These are phyloP conservation scores for Celastrina argiolus DNA, from an alignment of 2,888 invertebrate genomes.

Conservation along the genomic window DNA sequence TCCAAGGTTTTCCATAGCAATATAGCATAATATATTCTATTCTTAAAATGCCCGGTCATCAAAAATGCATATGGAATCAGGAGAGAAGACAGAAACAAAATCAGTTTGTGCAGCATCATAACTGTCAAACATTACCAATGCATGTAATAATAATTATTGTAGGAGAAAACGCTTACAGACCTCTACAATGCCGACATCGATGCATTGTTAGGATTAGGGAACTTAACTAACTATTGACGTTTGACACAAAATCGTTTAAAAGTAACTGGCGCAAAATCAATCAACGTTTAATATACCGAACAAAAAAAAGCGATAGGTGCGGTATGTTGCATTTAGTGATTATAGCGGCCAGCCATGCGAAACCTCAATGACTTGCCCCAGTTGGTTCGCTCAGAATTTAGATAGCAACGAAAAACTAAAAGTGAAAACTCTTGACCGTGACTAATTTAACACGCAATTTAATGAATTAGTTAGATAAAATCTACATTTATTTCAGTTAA, in stretches of 20 bases:
- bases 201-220: too few species aligned
- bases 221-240: neutral
- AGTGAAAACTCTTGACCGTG: slow-evolving; percentile 18
- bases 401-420: neutral
- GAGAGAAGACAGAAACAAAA: neutral
- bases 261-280: neutral
- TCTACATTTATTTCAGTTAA: slow-evolving; percentile 1
- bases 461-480: neutral
- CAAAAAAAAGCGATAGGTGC: neutral
- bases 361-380: neutral
- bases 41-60: neutral
- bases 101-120: neutral
- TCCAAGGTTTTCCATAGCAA: too few species aligned
- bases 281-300: neutral
- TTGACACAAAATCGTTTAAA: neutral
- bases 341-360: neutral
- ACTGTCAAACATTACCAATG: neutral
- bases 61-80: neutral
- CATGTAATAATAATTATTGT: neutral
- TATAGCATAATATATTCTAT: too few species aligned
- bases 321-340: slow-evolving; percentile 20
- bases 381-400: slow-evolving; percentile 7
- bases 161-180: neutral
- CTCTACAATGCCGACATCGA: neutral
- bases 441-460: slow-evolving; percentile 4